Percentiles rank a stretch among this genome's conserved stretches.
Conservation (phyloP, 1,140 invertebrate genomes). For the Aphaenogaster rudis region DNA sequence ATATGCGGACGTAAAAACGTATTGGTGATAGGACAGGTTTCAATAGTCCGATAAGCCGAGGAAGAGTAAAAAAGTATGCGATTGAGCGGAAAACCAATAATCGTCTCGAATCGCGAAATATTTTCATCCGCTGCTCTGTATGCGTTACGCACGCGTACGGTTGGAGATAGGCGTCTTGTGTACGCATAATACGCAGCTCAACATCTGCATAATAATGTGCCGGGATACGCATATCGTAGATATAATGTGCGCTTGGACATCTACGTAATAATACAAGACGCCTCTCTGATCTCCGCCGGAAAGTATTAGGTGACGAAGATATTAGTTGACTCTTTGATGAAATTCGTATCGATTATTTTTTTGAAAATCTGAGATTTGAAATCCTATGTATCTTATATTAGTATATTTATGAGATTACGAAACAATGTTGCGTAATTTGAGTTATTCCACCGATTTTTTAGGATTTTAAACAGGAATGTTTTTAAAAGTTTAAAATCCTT, state of each 20-base stretch:
- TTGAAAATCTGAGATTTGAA: not conserved
- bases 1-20: conserved; percentile 48
- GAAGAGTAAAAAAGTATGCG: conserved; percentile 38
- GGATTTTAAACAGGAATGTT: not conserved
- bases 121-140: conserved; percentile 33
- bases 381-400: not conserved
- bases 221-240: conserved; percentile 35
- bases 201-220: conserved; percentile 51
- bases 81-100: conserved; percentile 66
- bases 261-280: conserved; percentile 15
- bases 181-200: conserved; percentile 39
- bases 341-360: not conserved
- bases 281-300: not conserved
- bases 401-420: not conserved
- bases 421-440: not conserved
- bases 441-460: not conserved
- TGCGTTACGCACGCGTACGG: not conserved
- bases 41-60: conserved; percentile 40
- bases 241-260: conserved; percentile 10
- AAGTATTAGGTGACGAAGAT: not conserved
- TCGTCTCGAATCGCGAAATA: conserved; percentile 58
- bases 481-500: not conserved
- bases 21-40: conserved; percentile 47
- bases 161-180: conserved; percentile 19
- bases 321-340: not conserved